Conservation (phyloP, 2,888 invertebrate genomes). For the Ophioninae sp. region DNA sequence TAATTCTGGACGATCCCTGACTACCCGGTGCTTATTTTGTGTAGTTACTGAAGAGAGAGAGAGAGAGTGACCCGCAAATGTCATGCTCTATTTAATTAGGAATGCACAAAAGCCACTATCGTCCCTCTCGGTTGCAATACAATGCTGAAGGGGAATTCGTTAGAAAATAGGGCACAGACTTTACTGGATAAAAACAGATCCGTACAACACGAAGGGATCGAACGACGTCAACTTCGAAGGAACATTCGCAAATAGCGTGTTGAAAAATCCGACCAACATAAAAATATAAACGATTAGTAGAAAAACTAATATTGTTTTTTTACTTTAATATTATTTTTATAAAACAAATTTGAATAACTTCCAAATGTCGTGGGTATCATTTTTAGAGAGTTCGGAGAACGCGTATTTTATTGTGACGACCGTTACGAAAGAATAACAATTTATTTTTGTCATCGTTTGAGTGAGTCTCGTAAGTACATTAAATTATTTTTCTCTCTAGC, state of each 20-base stretch:
- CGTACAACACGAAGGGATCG: neutral
- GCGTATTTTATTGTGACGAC: no score
- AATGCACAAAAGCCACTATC: conserved; percentile 56
- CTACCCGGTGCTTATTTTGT: conserved; percentile 38
- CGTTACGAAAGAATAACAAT: no score
- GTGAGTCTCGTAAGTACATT: no score
- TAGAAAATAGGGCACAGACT: neutral
- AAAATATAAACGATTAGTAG: neutral
- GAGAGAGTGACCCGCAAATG: conserved; percentile 55
- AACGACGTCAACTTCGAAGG: neutral
- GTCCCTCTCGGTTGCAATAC: conserved; percentile 23
- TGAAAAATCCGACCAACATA: neutral
- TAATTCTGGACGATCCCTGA: conserved; percentile 49
- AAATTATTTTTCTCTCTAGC: no score
- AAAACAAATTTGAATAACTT: neutral
- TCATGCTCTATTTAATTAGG: conserved; percentile 71
- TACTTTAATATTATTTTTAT: neutral
- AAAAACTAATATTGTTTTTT: neutral
- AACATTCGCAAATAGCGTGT: neutral
- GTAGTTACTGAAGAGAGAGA: conserved; percentile 53
- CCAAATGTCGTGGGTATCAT: neutral
- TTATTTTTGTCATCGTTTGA: no score
- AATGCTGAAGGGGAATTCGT: conserved; percentile 17
- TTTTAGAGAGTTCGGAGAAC: neutral
- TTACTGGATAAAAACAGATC: conserved; percentile 5